Evolutionary conservation across 2,888 invertebrate genomes (phyloP), one percentile per base, ranked within the genome.

Genomic region (Pristionchus arcanus): DNA sequence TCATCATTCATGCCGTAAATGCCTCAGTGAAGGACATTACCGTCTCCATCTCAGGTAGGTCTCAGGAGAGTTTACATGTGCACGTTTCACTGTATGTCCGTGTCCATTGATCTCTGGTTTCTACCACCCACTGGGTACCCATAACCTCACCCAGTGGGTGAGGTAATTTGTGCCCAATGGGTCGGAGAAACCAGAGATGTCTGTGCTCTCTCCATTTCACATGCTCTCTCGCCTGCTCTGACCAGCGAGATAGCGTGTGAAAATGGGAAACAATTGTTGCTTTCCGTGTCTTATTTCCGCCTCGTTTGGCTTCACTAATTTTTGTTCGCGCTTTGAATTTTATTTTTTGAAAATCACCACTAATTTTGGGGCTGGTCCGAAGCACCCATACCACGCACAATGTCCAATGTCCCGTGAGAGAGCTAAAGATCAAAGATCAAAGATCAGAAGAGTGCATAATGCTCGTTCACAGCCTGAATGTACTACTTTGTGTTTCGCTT

Each of bases 1-100:
- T 97, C 93, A 96, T 96, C 90, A 95, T 97, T 66, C 96, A 96
- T 90, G 96, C 96, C 25, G 94, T 95, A n/a, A 94, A 93, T 55
- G 95, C 95, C n/a, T 95, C 95, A 19, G 93, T 94, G 0, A 94
- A 95, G 21, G 95, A 95, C 86, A 94, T 95, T 86, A 95, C 94
- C 53, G 94, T 96, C 71, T 92, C 94, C 34, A 95, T 96, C 55
- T 95, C 95, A 90, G 95, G 96, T 92, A 92, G 31, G 83, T 83
- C 77, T 13, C 19, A n/a, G 91, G 83, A 21, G 21, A 34, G 53
- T 87, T 71, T 53, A 21, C 81, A 81, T 31, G 34, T 34, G 25
- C 66, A 37, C 53, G 37, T 71, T 7, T n/a, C n/a, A 15, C 49
- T 25, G 42, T 49, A 3, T 49, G 42, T 42, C 9, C 42, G 42